Evolutionary conservation across 2,797 vertebrate species (phyloP), one percentile per base, ranked within the genome.

Genomic region (Coregonus ussuriensis): DNA sequence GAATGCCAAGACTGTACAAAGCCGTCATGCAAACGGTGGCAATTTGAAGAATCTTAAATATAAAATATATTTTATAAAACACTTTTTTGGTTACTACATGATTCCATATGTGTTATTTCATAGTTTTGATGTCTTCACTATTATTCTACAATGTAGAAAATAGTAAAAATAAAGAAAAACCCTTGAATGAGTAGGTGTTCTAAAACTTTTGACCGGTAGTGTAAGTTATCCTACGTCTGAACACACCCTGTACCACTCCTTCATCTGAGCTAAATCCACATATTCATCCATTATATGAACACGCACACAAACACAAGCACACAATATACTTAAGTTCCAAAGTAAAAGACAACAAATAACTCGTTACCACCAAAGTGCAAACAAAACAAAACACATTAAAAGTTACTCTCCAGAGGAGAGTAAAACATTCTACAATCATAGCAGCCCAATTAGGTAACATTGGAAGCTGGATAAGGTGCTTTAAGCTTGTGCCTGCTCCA

Each of bases 361-460:
- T 94, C 84, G 94, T 95, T 95, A 94, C 92, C 94, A 89, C 96
- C 96, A 97, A 97, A 97, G 97, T 96, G 96, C 96, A 96, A 96
- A 91, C 83, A 86, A 88, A 88, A 89, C 86, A 81, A 83, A 82
- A 88, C 87, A 88, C 85, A 89, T 63, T 91, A 87, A 79, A 88
- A 72, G 73, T 79, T 86, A 83, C 79, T 88, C 88, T 95, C 87
- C 91, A 86, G 73, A 77, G 80, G 84, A 88, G 86, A 89, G 91
- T 77, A 91, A 93, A 93, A 99, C 98, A 98, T 98, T 99, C 98
- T 98, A 99, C 94, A 94, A 91, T 95, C 93, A 96, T 98, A 99
- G 98, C 98, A 99, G 97, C 98, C 97, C 98, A 98, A 94, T 78
- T 96, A 95, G 93, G 86, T 89, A 91, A 91, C 91, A 93, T 37